Conservation (phyloP, 2,888 invertebrate species). For the Yponomeuta malinellus region DNA sequence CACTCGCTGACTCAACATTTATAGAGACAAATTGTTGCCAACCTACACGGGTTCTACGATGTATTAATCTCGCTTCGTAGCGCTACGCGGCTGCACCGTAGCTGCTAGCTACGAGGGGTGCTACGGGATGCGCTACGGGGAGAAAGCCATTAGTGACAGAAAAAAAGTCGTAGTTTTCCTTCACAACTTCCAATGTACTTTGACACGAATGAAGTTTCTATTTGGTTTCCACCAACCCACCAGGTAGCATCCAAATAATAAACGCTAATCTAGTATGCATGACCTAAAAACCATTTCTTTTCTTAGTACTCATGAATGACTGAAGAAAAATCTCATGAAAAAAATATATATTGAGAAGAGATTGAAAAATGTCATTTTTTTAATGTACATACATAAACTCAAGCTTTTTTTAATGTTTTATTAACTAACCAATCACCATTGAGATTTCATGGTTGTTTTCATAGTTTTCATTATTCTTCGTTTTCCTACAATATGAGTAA, state of each 20-base stretch:
- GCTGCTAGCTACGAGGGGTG: conserved; percentile 24
- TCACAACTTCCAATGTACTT: not conserved
- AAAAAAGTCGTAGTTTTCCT: not conserved
- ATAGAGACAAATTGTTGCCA: conserved; percentile 74
- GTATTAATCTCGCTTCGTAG: conserved; percentile 67
- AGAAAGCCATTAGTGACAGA: conserved; percentile 4
- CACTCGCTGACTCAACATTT: conserved; percentile 72
- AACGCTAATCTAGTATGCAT: too few species aligned
- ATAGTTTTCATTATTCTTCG: not conserved
- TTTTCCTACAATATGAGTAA: not conserved
- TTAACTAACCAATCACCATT: too few species aligned
- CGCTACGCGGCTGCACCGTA: conserved; percentile 34
- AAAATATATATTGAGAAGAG: too few species aligned
- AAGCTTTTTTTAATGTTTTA: too few species aligned
- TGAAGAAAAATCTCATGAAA: too few species aligned
- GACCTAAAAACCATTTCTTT: too few species aligned
- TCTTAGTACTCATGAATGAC: too few species aligned
- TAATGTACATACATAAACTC: too few species aligned
- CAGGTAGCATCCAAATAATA: too few species aligned
- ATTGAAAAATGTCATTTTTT: too few species aligned
- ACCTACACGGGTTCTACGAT: conserved; percentile 62
- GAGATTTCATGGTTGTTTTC: too few species aligned
- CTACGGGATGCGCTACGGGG: conserved; percentile 8
- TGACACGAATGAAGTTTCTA: not conserved
- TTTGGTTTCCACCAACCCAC: too few species aligned